Evolutionary conservation across 2,888 invertebrate species (phyloP), one percentile per base, ranked within the genome.

Genomic region (Synanthedon myopaeformis): DNA sequence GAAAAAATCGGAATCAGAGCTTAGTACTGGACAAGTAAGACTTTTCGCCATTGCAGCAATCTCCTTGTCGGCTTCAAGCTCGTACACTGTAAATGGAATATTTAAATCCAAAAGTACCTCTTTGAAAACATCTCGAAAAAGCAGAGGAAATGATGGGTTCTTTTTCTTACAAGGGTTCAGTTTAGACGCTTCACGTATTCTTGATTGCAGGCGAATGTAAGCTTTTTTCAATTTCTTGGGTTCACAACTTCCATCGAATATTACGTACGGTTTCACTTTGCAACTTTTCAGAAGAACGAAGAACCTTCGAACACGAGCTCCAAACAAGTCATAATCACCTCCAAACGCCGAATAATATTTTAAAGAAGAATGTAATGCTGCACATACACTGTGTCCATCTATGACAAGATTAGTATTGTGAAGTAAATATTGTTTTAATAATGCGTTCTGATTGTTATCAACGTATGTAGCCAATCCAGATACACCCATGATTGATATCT

Each of bases 1-100:
- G 68, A 92, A 97, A 80, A 97, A 98, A 82, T 98, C 98, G 0
- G 97, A 97, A 79, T 98, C 98, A 63, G 93, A 94, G 67, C 96
- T 97, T 3, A 98, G 74, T 2, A 98, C 93, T 0, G 97, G 97
- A 65, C 96, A 97, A 45, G 92, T 86, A 2, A 96, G 82, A 55
- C 91, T 88, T 59, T 92, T 90, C 0, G 96, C 95, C 61, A 97
- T 76, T 0, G 92, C 91, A 0, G 96, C 97, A 54, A 97, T 92
- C 67, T 96, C 94, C 61, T 92, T 92, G 73, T 98, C 98, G 1
- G 97, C 97, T 78, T 98, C 98, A 74, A 93, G 95, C 61, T 93
- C 91, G 68, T 95, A 94, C 53, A 94, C 90, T 51, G 92, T 92
- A 57, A 91, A 89, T 10, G 89, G 88, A 10, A 96, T 82, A 6